Percentiles rank a stretch among this genome's conserved stretches.
These are phyloP conservation scores for Notamacropus eugenii DNA, from an alignment of 2,797 vertebrate species.

Conservation along the genomic window DNA sequence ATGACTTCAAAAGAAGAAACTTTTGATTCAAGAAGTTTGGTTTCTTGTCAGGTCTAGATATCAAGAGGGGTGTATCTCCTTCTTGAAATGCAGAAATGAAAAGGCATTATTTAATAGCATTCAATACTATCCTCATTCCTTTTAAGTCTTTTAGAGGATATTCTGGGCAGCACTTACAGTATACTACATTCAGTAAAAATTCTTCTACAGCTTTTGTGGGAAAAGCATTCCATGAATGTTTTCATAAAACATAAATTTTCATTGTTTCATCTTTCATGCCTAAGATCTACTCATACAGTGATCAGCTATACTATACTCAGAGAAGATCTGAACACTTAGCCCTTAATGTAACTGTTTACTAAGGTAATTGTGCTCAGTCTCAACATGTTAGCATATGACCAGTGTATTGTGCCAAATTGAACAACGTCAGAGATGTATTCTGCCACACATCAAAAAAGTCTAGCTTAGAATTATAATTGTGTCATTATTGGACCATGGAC, in stretches of 20 bases:
- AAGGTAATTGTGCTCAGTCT: not conserved
- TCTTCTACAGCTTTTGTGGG: constrained; percentile 10
- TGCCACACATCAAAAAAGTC: constrained; percentile 18
- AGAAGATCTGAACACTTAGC: not conserved
- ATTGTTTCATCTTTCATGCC: constrained; percentile 1
- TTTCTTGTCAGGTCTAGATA: constrained; percentile 38
- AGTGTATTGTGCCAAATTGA: constrained; percentile 24
- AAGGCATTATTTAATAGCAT: constrained; percentile 22
- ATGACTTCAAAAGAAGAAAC: not conserved
- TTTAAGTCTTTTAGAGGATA: constrained; percentile 24
- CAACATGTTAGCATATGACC: constrained; percentile 19
- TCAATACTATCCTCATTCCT: constrained; percentile 15
- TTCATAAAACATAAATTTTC: not conserved
- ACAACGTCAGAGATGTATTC: constrained; percentile 44
- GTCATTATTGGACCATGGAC: constrained; percentile 46
- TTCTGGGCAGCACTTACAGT: constrained; percentile 7
- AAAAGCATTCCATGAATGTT: not conserved
- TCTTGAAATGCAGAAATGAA: constrained; percentile 40
- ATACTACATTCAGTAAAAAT: not conserved
- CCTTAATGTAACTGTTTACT: not conserved
- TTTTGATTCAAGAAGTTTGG: constrained; percentile 45
- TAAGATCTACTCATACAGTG: not conserved
- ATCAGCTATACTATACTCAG: not conserved
- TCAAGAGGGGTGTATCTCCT: not conserved
- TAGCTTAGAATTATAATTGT: constrained; percentile 45